Base-by-base conservation (phyloP, 2,113 vertebrate species). In the Hippocampus comes region DNA sequence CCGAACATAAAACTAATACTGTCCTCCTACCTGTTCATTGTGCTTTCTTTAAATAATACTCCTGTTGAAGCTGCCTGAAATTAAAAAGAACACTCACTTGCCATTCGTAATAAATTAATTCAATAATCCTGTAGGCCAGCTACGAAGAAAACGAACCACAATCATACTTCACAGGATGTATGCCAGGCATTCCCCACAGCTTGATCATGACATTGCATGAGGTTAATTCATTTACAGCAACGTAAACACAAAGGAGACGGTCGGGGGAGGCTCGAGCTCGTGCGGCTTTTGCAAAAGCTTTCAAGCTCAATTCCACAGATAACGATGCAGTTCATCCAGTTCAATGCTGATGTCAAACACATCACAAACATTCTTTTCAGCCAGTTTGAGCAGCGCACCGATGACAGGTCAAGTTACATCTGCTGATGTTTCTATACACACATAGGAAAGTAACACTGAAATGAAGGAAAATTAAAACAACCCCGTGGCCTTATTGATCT, bases 71-170 rank as follows among this genome's bases (percentile, higher is more conserved):
- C 92, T 93, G 92, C 93, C 90, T 90, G 89, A 86, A 74, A 91
- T 92, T 88, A 94, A 92, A 92, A 91, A 90, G 89, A 91, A 81
- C 91, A 93, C 90, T 92, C 43, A 90, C 88, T 91, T 91, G 87
- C 93, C 89, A 89, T 94, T 94, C 86, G 89, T 86, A 92, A 98
- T 97, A 98, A 97, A 94, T 97, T 97, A 98, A 94, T 89, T 76
- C 73, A 84, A 91, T 92, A 82, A 93, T 92, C 79, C 86, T 95
- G 97, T 98, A 99, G 97, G 94, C 97, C 97, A 95, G 97, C 97
- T 98, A 99, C 96, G 94, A 93, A 94, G 90, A 86, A 90, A 90
- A 90, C 83, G 89, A 76, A 94, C 93, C 94, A 79, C 90, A 93
- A 95, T 90, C 82, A 93, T 94, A 95, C 93, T 94, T 97, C 94